Evolutionary conservation across 2,797 vertebrate species (phyloP).

Genomic region (Crypturellus tataupa): DNA sequence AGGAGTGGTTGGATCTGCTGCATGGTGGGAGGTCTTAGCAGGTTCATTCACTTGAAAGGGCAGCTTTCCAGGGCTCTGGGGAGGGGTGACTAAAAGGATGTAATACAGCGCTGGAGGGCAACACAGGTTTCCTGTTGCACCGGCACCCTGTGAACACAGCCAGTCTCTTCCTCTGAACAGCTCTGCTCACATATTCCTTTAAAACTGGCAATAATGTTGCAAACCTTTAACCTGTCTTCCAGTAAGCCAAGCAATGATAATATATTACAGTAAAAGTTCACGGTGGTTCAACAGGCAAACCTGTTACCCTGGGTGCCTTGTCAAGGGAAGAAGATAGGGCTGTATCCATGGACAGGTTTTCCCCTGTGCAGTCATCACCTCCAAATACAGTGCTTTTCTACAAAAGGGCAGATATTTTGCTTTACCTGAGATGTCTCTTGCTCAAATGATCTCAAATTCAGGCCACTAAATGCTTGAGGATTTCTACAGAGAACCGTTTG

Average conservation of each 20-base stretch:
- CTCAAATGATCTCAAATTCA: not conserved
- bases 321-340: not conserved
- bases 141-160: not conserved
- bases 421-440: not conserved
- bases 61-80: not conserved
- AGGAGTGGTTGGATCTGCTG: not conserved
- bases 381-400: not conserved
- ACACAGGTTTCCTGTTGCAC: not conserved
- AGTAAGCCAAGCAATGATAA: not conserved
- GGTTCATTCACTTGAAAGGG: accelerated
- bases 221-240: slow-evolving; percentile 39
- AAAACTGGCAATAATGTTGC: not conserved
- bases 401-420: not conserved
- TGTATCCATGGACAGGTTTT: not conserved
- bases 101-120: not conserved
- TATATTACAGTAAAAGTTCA: not conserved
- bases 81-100: not conserved
- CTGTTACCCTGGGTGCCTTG: not conserved
- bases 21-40: not conserved
- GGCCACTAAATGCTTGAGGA: not conserved
- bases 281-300: not conserved
- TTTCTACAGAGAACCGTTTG: not conserved
- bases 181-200: accelerated
- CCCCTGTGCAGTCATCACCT: not conserved
- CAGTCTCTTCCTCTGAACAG: not conserved